Evolutionary conservation across 2,888 invertebrate species (phyloP).

Genomic region (Ornithoptera priamus): DNA sequence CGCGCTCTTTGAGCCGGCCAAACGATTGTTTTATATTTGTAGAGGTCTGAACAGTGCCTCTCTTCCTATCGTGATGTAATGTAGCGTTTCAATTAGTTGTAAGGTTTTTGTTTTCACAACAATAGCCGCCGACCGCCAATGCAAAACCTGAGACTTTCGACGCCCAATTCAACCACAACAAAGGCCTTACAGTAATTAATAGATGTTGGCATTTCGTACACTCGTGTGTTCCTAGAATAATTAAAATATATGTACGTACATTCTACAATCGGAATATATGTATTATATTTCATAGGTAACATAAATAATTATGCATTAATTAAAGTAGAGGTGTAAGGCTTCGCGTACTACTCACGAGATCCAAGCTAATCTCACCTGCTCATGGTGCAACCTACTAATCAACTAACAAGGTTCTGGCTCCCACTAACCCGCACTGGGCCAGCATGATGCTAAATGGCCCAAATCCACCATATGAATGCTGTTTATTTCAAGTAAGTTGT

Average conservation of each 20-base stretch:
- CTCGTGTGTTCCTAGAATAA: neutral
- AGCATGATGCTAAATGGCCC: too few relatives aligned
- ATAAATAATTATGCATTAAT: too few relatives aligned
- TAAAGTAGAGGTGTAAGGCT: too few relatives aligned
- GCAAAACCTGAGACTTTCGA: constrained; percentile 44
- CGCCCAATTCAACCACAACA: constrained; percentile 44
- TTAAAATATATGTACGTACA: neutral
- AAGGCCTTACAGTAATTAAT: constrained; percentile 7
- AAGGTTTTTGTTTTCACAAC: constrained; percentile 63
- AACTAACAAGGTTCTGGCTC: too few relatives aligned
- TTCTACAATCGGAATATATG: neutral
- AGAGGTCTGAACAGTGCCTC: constrained; percentile 69
- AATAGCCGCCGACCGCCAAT: constrained; percentile 53
- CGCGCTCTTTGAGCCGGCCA: constrained; percentile 74
- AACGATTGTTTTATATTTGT: constrained; percentile 80
- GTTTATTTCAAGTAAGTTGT: too few relatives aligned
- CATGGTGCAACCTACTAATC: too few relatives aligned
- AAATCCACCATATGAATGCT: too few relatives aligned
- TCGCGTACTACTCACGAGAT: too few relatives aligned
- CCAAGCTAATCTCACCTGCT: too few relatives aligned
- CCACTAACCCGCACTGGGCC: too few relatives aligned
- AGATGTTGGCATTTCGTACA: constrained; percentile 9
- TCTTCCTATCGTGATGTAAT: constrained; percentile 64
- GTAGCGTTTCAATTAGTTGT: constrained; percentile 73
- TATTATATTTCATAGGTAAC: neutral